phyloP scores from a whole-genome alignment of 2,113 vertebrate genomes.

The Candoia aspera region DNA sequence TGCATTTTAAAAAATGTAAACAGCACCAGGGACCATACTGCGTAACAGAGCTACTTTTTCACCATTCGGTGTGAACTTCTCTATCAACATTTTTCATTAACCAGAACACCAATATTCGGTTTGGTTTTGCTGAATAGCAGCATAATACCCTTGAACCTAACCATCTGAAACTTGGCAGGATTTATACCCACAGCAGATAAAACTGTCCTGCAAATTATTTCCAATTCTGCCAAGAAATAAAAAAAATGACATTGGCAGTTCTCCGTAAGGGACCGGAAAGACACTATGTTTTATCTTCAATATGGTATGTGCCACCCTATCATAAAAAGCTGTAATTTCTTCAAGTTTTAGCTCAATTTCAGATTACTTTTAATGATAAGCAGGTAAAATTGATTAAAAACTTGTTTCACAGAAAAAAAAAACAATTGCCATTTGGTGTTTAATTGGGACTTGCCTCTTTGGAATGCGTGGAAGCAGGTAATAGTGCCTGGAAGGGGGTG shows the following conservation, averaged over 20 bases:
- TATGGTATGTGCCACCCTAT: not conserved
- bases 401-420: not conserved
- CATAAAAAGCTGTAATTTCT: not conserved
- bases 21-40: not conserved
- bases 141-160: not conserved
- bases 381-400: not conserved
- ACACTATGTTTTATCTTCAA: not conserved
- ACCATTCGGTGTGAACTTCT: not conserved
- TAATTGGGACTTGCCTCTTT: not conserved
- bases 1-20: not conserved
- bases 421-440: not conserved
- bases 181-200: not conserved
- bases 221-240: not conserved
- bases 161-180: not conserved
- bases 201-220: not conserved
- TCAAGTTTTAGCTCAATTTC: not conserved
- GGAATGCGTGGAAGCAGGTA: not conserved
- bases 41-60: not conserved
- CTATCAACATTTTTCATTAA: not conserved
- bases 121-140: not conserved
- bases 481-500: not conserved
- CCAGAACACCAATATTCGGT: not conserved
- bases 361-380: not conserved
- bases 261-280: not conserved
- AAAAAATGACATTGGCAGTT: not conserved